A percentile compares a stretch with the other conserved stretches of the same genome.
phyloP scores from a whole-genome alignment of 2,888 invertebrate species.

The Tribolium freemani region DNA sequence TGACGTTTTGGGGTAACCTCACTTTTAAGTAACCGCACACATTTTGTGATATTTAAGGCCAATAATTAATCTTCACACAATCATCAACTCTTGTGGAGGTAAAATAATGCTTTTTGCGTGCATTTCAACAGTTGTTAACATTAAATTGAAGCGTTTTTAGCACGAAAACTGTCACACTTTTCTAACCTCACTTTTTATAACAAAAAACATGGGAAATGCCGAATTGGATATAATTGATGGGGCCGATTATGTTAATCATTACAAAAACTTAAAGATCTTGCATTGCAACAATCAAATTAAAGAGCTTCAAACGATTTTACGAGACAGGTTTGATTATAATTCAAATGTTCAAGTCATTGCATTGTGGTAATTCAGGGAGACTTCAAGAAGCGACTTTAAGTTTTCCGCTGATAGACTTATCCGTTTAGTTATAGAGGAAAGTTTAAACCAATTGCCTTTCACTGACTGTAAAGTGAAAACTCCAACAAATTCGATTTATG shows the following conservation, averaged over 20 bases:
- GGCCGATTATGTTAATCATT: conserved; percentile 67
- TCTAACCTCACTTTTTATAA: conserved; percentile 31
- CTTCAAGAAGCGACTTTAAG: conserved; percentile 95
- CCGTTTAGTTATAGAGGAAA: conserved; percentile 97
- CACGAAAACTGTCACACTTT: neutral
- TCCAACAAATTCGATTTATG: conserved; percentile 91
- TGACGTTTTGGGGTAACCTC: conserved; percentile 14
- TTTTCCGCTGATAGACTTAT: conserved; percentile 99
- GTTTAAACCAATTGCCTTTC: conserved; percentile 96
- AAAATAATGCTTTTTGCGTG: neutral
- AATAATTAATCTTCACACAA: neutral
- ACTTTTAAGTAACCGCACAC: conserved; percentile 7
- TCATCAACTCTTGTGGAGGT: neutral
- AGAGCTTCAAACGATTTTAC: conserved; percentile 87
- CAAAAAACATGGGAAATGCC: conserved; percentile 64
- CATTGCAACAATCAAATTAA: conserved; percentile 84
- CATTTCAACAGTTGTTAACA: neutral
- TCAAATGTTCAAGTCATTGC: neutral
- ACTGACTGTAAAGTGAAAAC: conserved; percentile 91
- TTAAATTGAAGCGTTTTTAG: neutral
- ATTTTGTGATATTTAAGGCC: neutral
- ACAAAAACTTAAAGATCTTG: conserved; percentile 79
- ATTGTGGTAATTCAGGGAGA: conserved; percentile 78
- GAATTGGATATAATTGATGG: conserved; percentile 60
- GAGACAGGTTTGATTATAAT: conserved; percentile 78